phyloP scores from a whole-genome alignment of 2,113 vertebrate genomes.

The Nestor notabilis region DNA sequence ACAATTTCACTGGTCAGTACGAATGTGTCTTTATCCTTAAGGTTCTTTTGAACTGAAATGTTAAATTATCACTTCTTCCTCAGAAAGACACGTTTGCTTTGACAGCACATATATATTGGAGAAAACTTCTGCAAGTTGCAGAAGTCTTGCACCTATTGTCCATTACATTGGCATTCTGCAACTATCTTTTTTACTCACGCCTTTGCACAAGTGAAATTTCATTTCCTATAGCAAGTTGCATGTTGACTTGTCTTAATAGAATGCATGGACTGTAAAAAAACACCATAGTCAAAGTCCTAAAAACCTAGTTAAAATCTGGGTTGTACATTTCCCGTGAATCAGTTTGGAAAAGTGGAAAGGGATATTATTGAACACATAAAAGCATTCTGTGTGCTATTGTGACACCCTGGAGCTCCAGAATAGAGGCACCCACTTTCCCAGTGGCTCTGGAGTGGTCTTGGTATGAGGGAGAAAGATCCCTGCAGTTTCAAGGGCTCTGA shows the following conservation, averaged over 20 bases:
- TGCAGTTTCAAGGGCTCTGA: background rate
- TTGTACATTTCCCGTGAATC: background rate
- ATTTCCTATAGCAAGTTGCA: background rate
- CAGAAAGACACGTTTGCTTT: background rate
- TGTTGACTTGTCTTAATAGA: background rate
- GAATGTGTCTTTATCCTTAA: background rate
- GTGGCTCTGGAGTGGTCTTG: background rate
- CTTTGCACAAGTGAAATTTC: background rate
- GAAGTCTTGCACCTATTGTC: background rate
- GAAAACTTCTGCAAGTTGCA: background rate
- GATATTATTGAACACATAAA: background rate
- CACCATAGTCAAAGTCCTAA: background rate
- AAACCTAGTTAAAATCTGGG: background rate
- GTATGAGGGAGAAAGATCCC: background rate
- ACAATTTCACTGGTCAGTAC: background rate
- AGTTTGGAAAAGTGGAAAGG: background rate
- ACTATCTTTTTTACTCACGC: background rate
- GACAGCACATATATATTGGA: background rate
- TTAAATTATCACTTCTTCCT: background rate
- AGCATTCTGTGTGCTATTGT: rapidly evolving
- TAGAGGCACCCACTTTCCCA: background rate
- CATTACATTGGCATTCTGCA: background rate
- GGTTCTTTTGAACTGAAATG: background rate
- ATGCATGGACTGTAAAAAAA: background rate
- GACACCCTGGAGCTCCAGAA: background rate